phyloP scores from a whole-genome alignment of 2,888 invertebrate genomes.

The Sphaerophoria taeniata region DNA sequence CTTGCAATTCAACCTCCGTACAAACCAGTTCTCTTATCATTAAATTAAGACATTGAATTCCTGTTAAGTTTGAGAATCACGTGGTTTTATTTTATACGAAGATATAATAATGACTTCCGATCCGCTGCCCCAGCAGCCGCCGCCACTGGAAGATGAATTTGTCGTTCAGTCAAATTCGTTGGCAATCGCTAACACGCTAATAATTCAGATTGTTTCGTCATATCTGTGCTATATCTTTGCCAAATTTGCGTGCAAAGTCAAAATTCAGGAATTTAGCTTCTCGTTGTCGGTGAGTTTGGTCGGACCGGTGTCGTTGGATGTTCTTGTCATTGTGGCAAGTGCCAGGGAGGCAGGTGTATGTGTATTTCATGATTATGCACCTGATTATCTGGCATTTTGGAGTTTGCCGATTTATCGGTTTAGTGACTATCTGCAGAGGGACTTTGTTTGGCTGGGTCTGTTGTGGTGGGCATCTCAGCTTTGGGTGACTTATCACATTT shows the following conservation, averaged over 20 bases:
- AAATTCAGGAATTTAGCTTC: conserved; percentile 94
- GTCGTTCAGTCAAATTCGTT: conserved; percentile 77
- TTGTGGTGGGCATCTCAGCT: conserved; percentile 92
- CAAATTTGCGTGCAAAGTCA: conserved; percentile 94
- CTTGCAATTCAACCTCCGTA: no score
- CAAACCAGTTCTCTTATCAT: no score
- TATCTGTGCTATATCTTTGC: conserved; percentile 87
- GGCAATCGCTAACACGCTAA: conserved; percentile 84
- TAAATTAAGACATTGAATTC: no score
- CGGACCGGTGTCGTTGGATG: conserved; percentile 88
- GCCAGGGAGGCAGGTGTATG: conserved; percentile 87
- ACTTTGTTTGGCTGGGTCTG: conserved; percentile 91
- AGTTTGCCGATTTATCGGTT: conserved; percentile 87
- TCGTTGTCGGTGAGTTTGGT: conserved; percentile 92
- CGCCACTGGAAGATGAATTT: conserved; percentile 70
- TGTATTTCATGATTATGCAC: conserved; percentile 86
- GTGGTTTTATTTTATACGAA: no score
- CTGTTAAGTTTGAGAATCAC: no score
- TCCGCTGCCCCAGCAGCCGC: neutral
- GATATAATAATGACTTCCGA: conserved; percentile 35
- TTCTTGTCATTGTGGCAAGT: conserved; percentile 88
- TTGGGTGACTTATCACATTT: conserved; percentile 93
- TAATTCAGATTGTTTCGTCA: conserved; percentile 87
- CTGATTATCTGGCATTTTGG: conserved; percentile 93
- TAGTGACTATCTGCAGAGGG: conserved; percentile 84